Evolutionary conservation across 2,888 invertebrate genomes (phyloP).

Genomic region (Sinohyriopsis cumingii): DNA sequence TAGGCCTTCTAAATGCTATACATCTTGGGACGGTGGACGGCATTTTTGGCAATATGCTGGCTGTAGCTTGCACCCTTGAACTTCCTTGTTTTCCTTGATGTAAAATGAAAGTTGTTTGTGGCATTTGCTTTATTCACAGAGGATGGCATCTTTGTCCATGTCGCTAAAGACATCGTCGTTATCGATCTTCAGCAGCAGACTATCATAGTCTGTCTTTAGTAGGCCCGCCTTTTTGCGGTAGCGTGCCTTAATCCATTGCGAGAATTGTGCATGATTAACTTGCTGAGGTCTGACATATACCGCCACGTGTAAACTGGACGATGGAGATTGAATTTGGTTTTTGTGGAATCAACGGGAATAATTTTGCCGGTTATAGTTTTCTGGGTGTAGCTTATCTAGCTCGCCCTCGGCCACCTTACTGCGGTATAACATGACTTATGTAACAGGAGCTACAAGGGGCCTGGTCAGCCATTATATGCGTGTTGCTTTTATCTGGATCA

Average conservation of each 20-base stretch:
- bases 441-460: too few species aligned
- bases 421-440: too few species aligned
- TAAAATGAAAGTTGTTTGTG: slow-evolving; percentile 41
- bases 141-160: background rate
- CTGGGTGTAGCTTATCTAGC: slow-evolving; percentile 21
- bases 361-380: slow-evolving; percentile 65
- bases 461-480: too few species aligned
- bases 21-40: too few species aligned
- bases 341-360: slow-evolving; percentile 58
- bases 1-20: too few species aligned
- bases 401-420: background rate
- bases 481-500: too few species aligned
- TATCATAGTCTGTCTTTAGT: slow-evolving; percentile 19
- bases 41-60: too few species aligned
- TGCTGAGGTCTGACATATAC: slow-evolving; percentile 68
- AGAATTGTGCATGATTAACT: slow-evolving; percentile 69
- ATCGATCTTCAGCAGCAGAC: background rate
- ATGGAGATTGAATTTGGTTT: slow-evolving; percentile 43
- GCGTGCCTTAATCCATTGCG: slow-evolving; percentile 43
- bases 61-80: too few species aligned
- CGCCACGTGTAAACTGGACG: slow-evolving; percentile 71
- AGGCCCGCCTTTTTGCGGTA: slow-evolving; percentile 7
- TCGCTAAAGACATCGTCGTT: slow-evolving; percentile 11
- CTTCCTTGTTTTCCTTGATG: background rate
- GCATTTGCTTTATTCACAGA: slow-evolving; percentile 47